Conservation (phyloP, 2,113 vertebrate species). For the Indicator maculatus region DNA sequence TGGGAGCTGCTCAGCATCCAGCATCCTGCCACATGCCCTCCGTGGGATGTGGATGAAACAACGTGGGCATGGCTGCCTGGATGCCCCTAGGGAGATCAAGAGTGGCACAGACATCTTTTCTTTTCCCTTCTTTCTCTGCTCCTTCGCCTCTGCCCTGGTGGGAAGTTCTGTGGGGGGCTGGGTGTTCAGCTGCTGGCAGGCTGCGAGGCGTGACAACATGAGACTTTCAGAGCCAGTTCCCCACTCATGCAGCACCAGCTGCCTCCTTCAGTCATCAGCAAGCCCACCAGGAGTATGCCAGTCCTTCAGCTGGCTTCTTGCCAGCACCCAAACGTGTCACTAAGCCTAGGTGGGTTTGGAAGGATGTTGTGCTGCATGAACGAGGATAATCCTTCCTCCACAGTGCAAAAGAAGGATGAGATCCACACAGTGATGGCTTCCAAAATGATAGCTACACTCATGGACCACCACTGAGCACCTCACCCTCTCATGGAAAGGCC, state of each 20-base stretch:
- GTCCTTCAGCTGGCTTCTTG: rapidly evolving
- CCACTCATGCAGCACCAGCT: background rate
- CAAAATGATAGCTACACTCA: background rate
- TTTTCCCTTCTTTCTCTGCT: background rate
- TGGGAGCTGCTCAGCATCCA: background rate
- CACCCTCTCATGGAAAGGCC: background rate
- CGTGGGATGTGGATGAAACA: background rate
- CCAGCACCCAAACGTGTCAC: background rate
- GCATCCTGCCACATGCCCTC: rapidly evolving
- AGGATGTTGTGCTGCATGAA: background rate
- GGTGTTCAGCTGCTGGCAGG: background rate
- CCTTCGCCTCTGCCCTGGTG: background rate
- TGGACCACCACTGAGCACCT: background rate
- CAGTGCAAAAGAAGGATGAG: background rate
- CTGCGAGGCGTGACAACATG: rapidly evolving
- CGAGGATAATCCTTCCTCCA: background rate
- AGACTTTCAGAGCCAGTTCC: background rate
- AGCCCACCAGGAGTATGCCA: background rate
- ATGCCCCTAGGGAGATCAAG: background rate
- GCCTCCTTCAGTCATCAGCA: background rate
- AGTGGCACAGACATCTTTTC: background rate
- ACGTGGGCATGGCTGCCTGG: background rate
- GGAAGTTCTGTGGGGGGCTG: background rate
- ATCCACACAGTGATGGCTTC: background rate
- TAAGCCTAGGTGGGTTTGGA: background rate